Conservation (phyloP, 2,888 invertebrate species). For the Tipula helvola region DNA sequence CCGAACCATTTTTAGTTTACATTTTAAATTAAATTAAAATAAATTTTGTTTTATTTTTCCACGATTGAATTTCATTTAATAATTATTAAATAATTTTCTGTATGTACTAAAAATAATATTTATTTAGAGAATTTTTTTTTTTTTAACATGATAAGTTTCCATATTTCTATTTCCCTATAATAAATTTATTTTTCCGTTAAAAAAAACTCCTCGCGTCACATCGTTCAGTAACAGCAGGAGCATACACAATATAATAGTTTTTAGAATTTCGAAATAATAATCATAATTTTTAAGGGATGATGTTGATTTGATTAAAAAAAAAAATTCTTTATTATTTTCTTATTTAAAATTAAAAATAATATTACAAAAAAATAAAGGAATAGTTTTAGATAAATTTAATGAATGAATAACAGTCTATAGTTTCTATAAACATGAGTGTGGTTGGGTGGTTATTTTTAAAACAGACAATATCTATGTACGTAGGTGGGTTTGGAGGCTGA, state of each 20-base stretch:
- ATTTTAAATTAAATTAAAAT: not conserved
- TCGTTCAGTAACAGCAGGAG: not conserved
- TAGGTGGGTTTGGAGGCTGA: not conserved
- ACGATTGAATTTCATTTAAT: conserved; percentile 4
- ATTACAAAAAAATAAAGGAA: not conserved
- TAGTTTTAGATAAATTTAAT: not conserved
- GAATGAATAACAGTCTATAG: not conserved
- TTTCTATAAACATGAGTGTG: not conserved
- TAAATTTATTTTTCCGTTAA: not conserved
- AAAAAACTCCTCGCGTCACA: not conserved
- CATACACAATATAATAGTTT: not conserved
- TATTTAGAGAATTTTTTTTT: not conserved
- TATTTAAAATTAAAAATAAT: not conserved
- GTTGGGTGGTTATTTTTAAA: not conserved
- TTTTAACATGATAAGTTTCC: not conserved
- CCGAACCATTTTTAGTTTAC: not conserved
- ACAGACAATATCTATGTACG: not conserved
- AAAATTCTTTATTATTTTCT: not conserved
- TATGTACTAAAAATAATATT: not conserved
- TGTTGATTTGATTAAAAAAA: not conserved
- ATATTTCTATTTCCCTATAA: not conserved
- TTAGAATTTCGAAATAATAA: not conserved
- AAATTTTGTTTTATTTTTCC: not conserved
- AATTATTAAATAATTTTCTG: not conserved
- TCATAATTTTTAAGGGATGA: not conserved